Evolutionary conservation across 2,113 vertebrate species (phyloP).

Genomic region (Pandion haliaetus): DNA sequence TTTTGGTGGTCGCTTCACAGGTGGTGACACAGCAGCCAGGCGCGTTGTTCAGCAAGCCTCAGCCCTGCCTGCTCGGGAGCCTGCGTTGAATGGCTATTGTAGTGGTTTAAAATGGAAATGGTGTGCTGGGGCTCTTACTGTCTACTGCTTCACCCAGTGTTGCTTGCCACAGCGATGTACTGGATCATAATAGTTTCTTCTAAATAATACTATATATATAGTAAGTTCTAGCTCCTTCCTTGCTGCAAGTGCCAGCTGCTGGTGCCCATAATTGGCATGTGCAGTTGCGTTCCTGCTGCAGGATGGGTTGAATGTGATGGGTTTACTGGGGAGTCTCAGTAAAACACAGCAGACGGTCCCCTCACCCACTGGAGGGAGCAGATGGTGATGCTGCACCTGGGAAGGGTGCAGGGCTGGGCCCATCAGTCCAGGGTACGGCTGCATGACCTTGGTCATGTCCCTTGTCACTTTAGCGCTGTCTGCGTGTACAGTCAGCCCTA

Average conservation of each 20-base stretch:
- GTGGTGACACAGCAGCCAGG: not conserved
- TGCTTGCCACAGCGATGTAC: not conserved
- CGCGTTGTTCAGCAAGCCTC: not conserved
- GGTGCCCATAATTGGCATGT: fast-evolving
- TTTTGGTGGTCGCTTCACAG: not conserved
- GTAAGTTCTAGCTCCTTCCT: not conserved
- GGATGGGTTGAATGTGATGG: not conserved
- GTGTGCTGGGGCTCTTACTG: not conserved
- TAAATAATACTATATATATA: not conserved
- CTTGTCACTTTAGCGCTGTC: not conserved
- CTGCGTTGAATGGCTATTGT: not conserved
- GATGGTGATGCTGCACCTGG: not conserved
- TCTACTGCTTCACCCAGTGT: not conserved
- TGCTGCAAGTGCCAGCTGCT: not conserved
- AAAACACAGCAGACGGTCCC: not conserved
- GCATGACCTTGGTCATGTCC: not conserved
- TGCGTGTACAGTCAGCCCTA: not conserved
- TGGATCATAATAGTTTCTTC: not conserved
- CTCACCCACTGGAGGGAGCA: not conserved
- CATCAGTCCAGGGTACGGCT: fast-evolving
- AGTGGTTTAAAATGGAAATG: not conserved
- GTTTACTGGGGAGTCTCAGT: not conserved
- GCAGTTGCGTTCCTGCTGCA: not conserved
- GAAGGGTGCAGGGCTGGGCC: not conserved
- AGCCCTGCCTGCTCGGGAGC: not conserved